A percentile compares a stretch with the other conserved stretches of the same genome.
These are phyloP conservation scores for Euzophera pinguis DNA, from an alignment of 2,888 invertebrate species.

Conservation along the genomic window DNA sequence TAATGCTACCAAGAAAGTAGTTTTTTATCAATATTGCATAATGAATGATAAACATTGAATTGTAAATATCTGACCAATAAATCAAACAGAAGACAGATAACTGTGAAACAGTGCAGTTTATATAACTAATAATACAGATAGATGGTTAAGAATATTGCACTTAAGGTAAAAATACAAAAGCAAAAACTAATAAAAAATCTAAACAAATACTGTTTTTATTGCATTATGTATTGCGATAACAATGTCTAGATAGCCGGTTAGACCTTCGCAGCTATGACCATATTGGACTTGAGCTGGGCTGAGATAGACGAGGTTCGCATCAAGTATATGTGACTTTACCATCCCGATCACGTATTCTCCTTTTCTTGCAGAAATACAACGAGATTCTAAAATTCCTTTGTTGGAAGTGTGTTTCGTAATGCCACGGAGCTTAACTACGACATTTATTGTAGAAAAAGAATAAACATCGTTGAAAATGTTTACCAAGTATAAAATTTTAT, in stretches of 20 bases:
- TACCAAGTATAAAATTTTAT: slow-evolving; percentile 13
- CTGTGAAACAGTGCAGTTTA: background rate
- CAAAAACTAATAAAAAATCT: background rate
- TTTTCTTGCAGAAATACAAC: slow-evolving; percentile 49
- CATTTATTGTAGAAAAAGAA: slow-evolving; percentile 10
- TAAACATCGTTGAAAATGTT: slow-evolving; percentile 5
- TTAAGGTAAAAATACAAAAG: background rate
- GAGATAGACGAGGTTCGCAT: slow-evolving; percentile 43
- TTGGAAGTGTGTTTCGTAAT: slow-evolving; percentile 33
- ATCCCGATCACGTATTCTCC: slow-evolving; percentile 49
- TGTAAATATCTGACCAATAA: slow-evolving; percentile 1
- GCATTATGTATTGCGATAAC: slow-evolving; percentile 18
- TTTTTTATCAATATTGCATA: slow-evolving; percentile 22
- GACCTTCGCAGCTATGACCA: slow-evolving; percentile 45
- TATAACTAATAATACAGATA: background rate
- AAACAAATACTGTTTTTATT: slow-evolving; percentile 15
- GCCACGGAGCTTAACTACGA: slow-evolving; percentile 1
- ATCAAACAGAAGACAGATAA: slow-evolving; percentile 2
- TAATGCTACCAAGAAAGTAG: background rate
- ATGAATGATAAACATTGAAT: background rate
- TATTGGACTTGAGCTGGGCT: slow-evolving; percentile 32
- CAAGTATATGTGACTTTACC: slow-evolving; percentile 39
- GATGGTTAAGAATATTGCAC: slow-evolving; percentile 1
- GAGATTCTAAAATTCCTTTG: slow-evolving; percentile 49
- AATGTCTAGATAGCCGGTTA: slow-evolving; percentile 27